Base-by-base conservation (phyloP, 37 sponge, comb jelly and placozoan genomes). In the Halichondria panicea region DNA sequence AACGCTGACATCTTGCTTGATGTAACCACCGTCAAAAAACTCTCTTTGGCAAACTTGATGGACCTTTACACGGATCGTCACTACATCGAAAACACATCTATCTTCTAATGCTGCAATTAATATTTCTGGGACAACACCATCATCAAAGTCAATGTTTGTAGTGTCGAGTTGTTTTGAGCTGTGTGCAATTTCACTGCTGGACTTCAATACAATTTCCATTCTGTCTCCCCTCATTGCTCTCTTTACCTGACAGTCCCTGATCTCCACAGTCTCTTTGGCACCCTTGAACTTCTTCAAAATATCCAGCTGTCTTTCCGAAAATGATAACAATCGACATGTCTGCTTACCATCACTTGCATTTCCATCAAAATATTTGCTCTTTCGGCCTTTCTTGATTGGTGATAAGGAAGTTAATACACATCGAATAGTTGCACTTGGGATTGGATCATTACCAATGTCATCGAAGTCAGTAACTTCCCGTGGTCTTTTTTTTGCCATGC, bases 151-250 rank as follows among this genome's bases (percentile, higher is more conserved):
- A 60, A 38, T 38, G 28, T 28, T 40, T n/a, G 62, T 11, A 25
- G 9, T 21, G 30, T 60, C 62, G 21, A n/a, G 21, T 8, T 15
- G 11, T 22, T 34, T 65, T 12, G 9, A 4, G 6, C 40, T 36
- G 28, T 65, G 19, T 7, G 9, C 39, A 65, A 65, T 65, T 65
- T 65, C 22, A 38, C 40, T 65, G 12, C n/a, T 13, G 15, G 6
- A 12, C 34, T 65, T 65, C 42, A 65, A 38, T 19, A 65, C 11
- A 39, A 65, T 34, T 11, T 65, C 66, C 66, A 65, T 65, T 19
- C 22, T 33, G 9, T 34, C 39, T 36, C 66, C 40, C 4, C n/a
- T 8, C 15, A 36, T 8, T 13, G 66, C 9, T 34, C 6, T 65
- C 34, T 65, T 65, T 12, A 65, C n/a, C 22, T 65, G 11, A 34